Conservation (phyloP, 2,888 invertebrate species). For the Nowickia ferox region DNA sequence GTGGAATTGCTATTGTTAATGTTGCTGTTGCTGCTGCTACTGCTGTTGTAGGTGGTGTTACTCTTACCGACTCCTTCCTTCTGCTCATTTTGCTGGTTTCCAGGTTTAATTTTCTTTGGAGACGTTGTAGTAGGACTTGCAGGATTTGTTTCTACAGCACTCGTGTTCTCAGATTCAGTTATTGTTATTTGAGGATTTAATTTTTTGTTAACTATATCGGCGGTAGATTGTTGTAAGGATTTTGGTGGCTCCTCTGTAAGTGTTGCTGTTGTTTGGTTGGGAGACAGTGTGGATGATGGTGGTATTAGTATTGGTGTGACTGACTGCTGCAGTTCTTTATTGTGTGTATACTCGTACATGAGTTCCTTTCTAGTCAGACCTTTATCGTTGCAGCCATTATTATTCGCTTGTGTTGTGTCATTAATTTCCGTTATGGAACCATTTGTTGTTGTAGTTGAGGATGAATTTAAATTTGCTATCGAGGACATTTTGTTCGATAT, state of each 20-base stretch:
- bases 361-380: conserved; percentile 46
- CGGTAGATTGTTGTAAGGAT: conserved; percentile 27
- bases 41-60: conserved; percentile 11
- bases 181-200: conserved; percentile 68
- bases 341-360: not conserved
- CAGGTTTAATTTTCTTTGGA: conserved; percentile 32
- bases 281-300: not conserved
- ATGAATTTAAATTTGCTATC: conserved; percentile 73
- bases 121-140: conserved; percentile 46
- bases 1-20: conserved; percentile 10
- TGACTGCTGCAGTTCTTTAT: conserved; percentile 25
- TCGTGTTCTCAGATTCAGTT: conserved; percentile 42
- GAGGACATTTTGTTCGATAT: conserved; percentile 59
- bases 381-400: conserved; percentile 20
- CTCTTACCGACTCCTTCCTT: conserved; percentile 23
- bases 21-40: not conserved
- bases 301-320: conserved; percentile 15
- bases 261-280: not conserved
- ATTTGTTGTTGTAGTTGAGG: conserved; percentile 53
- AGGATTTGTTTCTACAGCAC: not conserved
- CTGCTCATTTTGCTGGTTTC: not conserved
- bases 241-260: conserved; percentile 23
- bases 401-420: conserved; percentile 22
- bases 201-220: conserved; percentile 41
- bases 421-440: conserved; percentile 54